Percentiles rank a stretch among this genome's conserved stretches.
phyloP scores from a whole-genome alignment of 2,888 invertebrate species.

The Uropetala carovei region DNA sequence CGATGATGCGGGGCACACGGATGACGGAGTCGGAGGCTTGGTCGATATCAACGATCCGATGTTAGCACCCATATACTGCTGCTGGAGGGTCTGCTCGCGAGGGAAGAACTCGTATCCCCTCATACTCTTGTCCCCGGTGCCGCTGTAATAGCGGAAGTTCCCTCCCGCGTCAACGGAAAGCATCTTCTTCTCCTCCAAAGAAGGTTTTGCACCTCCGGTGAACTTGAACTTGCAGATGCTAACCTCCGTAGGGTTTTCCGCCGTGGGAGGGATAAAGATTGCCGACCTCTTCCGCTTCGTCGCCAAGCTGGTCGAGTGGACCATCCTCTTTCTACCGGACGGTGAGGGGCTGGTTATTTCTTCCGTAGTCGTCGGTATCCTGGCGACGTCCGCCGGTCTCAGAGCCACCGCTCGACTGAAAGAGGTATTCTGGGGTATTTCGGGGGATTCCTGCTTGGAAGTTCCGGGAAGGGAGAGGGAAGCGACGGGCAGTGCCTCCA shows the following conservation, averaged over 20 bases:
- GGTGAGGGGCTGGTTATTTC: not conserved
- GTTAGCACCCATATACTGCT: constrained; percentile 71
- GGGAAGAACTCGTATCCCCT: constrained; percentile 87
- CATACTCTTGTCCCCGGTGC: constrained; percentile 89
- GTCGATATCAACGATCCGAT: constrained; percentile 9
- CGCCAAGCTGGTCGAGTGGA: constrained; percentile 69
- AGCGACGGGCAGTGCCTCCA: constrained; percentile 66
- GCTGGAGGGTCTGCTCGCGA: constrained; percentile 81
- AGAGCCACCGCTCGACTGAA: not conserved
- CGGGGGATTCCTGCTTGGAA: constrained; percentile 70
- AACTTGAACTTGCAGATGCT: constrained; percentile 96
- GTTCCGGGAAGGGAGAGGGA: constrained; percentile 70
- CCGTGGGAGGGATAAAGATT: constrained; percentile 89
- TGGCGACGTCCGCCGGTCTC: not conserved
- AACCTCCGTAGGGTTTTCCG: constrained; percentile 83
- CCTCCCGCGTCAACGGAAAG: constrained; percentile 93
- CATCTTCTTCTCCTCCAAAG: constrained; percentile 94
- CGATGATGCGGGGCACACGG: not conserved
- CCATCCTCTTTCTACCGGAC: not conserved
- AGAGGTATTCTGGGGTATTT: not conserved
- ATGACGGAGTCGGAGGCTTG: constrained; percentile 7
- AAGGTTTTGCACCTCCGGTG: constrained; percentile 92
- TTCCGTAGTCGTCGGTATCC: not conserved
- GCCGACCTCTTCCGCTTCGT: constrained; percentile 88
- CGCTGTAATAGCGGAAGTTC: constrained; percentile 91